Evolutionary conservation across 1,140 invertebrate genomes (phyloP), one percentile per base, ranked within the genome.

Genomic region (Pomacea maculata): DNA sequence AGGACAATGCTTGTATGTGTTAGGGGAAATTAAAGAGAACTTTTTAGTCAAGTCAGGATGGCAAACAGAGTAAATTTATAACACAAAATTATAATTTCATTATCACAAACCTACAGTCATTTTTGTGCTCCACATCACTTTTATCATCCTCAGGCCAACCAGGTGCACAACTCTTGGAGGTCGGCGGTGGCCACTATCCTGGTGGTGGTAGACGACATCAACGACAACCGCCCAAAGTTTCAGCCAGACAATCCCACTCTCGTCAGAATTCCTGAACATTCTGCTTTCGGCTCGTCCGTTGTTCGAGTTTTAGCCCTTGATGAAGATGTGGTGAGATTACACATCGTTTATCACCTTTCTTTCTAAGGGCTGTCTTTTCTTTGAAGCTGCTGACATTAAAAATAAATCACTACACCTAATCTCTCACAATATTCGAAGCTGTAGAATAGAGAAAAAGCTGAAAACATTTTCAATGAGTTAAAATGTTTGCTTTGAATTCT

Each of bases 141-240:
- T 25, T 25, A 25, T 72, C 34, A 45, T 12, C 29, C 54, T 55
- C 74, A 75, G 74, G 14, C 55, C 17, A 14, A 57, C 15, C 74
- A 75, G 57, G 52, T 75, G 52, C n/a, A 75, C 34, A 75, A 75
- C 21, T 6, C 10, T 8, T 54, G 54, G 25, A 29, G 74, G 52
- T 45, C 74, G 21, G 74, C 74, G 21, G 14, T 61, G 21, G 54
- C 74, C 21, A 75, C 74, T 7, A 54, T 75, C 19, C 7, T 54
- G 1, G 25, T 75, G n/a, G 12, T 8, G 14, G 74, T 75, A 52
- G 0, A 55, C 19, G 74, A 75, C 25, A 57, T 75, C n/a, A 75
- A 75, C 57, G 74, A 75, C 74, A 75, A 75, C 54, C 45, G 74
- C 45, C 74, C 74, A 19, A 21, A 10, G 25, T 75, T 75, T 61